Conservation (phyloP, 2,797 vertebrate species). For the Squalus acanthias region DNA sequence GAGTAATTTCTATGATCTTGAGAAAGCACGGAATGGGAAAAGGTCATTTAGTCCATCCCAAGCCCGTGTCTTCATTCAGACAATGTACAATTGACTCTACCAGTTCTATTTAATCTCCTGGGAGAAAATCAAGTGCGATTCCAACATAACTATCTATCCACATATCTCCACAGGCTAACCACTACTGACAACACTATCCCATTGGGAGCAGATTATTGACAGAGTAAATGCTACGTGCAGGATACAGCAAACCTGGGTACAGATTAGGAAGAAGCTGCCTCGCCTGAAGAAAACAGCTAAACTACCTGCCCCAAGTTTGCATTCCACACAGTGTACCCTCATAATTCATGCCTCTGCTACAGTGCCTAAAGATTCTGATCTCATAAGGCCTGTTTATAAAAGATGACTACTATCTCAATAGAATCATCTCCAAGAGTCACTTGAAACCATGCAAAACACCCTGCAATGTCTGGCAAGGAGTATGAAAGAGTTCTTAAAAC, state of each 20-base stretch:
- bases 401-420: neutral
- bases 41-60: neutral
- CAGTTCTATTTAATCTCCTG: too few relatives aligned
- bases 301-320: neutral
- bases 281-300: neutral
- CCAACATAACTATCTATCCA: neutral
- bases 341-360: neutral
- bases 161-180: neutral
- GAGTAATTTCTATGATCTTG: neutral
- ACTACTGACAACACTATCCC: neutral
- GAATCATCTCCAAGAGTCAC: neutral
- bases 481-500: too few relatives aligned
- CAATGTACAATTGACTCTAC: too few relatives aligned
- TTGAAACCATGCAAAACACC: too few relatives aligned
- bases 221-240: neutral
- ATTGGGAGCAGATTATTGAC: neutral
- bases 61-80: neutral
- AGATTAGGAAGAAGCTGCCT: neutral
- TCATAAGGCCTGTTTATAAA: neutral
- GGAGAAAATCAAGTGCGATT: neutral
- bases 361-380: neutral
- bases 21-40: neutral
- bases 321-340: neutral
- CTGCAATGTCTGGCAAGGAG: too few relatives aligned
- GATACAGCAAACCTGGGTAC: neutral